Conservation (phyloP, 2,888 invertebrate species). For the Lepidonotus clava region DNA sequence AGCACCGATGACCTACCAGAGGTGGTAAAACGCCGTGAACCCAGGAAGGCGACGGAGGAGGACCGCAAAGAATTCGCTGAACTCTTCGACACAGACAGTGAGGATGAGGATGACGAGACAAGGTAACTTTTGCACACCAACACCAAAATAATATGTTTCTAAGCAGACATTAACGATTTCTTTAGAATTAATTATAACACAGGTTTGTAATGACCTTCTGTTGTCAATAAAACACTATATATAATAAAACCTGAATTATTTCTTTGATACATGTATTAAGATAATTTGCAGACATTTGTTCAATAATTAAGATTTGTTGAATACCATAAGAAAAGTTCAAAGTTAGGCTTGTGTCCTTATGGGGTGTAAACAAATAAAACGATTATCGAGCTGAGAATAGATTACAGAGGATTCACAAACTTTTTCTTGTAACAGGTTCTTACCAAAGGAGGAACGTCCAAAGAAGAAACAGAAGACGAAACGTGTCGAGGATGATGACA, state of each 20-base stretch:
- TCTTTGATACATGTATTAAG: no score
- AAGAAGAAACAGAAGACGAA: slow-evolving; percentile 49
- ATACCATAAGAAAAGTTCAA: no score
- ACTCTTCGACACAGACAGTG: slow-evolving; percentile 71
- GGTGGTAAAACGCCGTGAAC: not conserved
- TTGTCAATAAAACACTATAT: no score
- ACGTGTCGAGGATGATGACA: slow-evolving; percentile 41
- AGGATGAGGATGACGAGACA: slow-evolving; percentile 57
- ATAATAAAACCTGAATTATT: no score
- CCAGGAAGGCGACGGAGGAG: slow-evolving; percentile 69
- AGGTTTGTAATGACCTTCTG: no score
- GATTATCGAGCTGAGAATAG: no score
- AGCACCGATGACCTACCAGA: slow-evolving; percentile 45
- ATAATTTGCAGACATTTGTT: no score
- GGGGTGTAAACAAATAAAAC: no score
- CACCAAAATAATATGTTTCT: not conserved
- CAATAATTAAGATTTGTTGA: no score
- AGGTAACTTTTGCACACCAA: slow-evolving; percentile 40
- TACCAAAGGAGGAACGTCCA: slow-evolving; percentile 44
- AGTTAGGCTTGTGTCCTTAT: no score
- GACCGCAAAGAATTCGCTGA: slow-evolving; percentile 75
- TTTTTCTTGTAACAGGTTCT: slow-evolving; percentile 18
- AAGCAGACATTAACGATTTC: not conserved
- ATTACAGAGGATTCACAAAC: not conserved
- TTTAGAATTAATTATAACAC: no score